These are phyloP conservation scores for Aradophagus sp. DNA, from an alignment of 1,140 invertebrate species.

Conservation along the genomic window DNA sequence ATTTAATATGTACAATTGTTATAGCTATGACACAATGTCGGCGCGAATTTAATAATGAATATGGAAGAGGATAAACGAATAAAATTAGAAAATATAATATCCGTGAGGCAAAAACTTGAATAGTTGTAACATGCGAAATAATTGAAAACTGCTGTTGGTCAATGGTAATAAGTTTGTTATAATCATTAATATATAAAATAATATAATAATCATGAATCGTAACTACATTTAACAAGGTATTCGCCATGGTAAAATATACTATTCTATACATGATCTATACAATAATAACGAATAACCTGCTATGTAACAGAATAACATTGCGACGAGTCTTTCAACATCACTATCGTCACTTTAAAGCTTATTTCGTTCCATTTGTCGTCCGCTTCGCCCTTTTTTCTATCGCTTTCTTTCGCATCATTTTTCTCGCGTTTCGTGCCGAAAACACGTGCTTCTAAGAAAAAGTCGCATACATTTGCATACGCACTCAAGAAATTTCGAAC, in stretches of 20 bases:
- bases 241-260: conserved; percentile 55
- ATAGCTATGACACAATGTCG: conserved; percentile 51
- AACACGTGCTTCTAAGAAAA: conserved; percentile 6
- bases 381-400: conserved; percentile 6
- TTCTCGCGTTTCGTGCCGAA: conserved; percentile 1
- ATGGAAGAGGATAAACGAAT: conserved; percentile 40
- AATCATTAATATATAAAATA: conserved; percentile 56
- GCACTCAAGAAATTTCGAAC: too few relatives aligned
- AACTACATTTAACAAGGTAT: conserved; percentile 57
- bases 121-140: conserved; percentile 51
- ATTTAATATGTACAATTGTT: conserved; percentile 60
- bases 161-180: conserved; percentile 51
- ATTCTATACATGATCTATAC: conserved; percentile 63
- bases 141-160: conserved; percentile 44
- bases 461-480: too few relatives aligned
- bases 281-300: conserved; percentile 60
- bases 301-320: conserved; percentile 60
- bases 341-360: conserved; percentile 62
- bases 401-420: background rate
- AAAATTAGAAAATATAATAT: conserved; percentile 46
- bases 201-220: conserved; percentile 51
- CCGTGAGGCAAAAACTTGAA: conserved; percentile 42
- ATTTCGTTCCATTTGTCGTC: conserved; percentile 36
- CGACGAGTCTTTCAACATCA: conserved; percentile 57
- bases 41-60: conserved; percentile 40